Percentiles rank a stretch among this genome's conserved stretches.
phyloP scores from a whole-genome alignment of 2,797 vertebrate species.

The Phoebastria nigripes region DNA sequence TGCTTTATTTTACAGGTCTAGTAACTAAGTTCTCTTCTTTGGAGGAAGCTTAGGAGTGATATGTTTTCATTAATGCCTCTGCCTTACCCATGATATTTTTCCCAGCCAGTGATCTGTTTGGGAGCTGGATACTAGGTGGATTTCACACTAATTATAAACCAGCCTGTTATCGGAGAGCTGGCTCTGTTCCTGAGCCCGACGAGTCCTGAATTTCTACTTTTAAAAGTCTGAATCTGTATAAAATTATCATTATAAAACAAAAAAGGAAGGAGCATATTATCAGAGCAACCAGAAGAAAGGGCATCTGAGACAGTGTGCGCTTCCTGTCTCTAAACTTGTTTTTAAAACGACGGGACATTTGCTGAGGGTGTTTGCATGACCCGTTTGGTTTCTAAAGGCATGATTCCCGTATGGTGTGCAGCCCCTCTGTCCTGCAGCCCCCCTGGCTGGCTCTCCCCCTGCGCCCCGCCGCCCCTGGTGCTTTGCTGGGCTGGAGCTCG shows the following conservation, averaged over 20 bases:
- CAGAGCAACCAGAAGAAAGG: background rate
- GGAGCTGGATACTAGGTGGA: background rate
- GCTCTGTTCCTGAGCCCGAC: fast-evolving
- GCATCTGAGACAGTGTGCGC: background rate
- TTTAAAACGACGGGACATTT: fast-evolving
- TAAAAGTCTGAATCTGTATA: background rate
- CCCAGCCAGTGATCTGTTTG: background rate
- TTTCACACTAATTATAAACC: background rate
- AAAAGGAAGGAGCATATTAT: background rate
- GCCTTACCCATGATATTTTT: background rate
- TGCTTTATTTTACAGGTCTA: background rate
- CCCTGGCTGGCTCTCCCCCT: background rate
- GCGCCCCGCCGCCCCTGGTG: background rate
- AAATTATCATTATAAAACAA: background rate
- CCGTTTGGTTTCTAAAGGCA: background rate
- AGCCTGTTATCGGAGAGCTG: background rate
- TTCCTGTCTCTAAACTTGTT: background rate
- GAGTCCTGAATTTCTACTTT: background rate
- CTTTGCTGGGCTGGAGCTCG: background rate
- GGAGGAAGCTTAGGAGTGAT: background rate
- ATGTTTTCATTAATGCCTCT: background rate
- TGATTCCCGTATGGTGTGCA: background rate
- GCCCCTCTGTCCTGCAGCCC: background rate
- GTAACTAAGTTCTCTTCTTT: background rate
- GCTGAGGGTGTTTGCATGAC: background rate